These are phyloP conservation scores for Cossypha dichroa DNA, from an alignment of 2,797 vertebrate genomes.

Conservation along the genomic window DNA sequence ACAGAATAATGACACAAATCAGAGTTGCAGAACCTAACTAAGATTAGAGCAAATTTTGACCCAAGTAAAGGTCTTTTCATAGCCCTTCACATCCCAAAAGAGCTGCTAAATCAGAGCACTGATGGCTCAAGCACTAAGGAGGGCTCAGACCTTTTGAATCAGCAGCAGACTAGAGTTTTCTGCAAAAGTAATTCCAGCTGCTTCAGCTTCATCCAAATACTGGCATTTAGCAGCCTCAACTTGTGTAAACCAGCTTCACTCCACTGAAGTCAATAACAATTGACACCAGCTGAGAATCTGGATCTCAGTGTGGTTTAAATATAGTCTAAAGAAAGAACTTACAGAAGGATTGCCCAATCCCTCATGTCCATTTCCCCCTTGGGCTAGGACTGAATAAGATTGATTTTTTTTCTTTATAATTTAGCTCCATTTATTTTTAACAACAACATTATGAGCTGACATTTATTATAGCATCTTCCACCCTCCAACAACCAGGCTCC, in stretches of 20 bases:
- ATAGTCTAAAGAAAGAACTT: slow-evolving; percentile 52
- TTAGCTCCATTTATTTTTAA: slow-evolving; percentile 50
- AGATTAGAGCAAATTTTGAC: slow-evolving; percentile 31
- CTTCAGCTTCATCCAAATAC: background rate
- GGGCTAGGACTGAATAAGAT: background rate
- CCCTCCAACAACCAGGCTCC: background rate
- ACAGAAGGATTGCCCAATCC: slow-evolving; percentile 43
- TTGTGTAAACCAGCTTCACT: slow-evolving; percentile 63
- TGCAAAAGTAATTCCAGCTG: slow-evolving; percentile 35
- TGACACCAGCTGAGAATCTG: slow-evolving; percentile 65
- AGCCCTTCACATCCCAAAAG: slow-evolving; percentile 8
- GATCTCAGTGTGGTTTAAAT: background rate
- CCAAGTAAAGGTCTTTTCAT: slow-evolving; percentile 37
- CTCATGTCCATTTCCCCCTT: slow-evolving; percentile 46
- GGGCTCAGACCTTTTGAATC: slow-evolving; percentile 4
- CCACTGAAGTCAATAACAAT: slow-evolving; percentile 48
- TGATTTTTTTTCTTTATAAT: slow-evolving; percentile 1
- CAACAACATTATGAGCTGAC: background rate
- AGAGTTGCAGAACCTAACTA: slow-evolving; percentile 43
- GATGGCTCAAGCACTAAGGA: background rate
- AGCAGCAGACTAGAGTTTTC: background rate
- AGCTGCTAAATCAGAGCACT: slow-evolving; percentile 48
- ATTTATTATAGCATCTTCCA: slow-evolving; percentile 22
- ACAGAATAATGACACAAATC: slow-evolving; percentile 45
- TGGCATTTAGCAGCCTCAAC: slow-evolving; percentile 56